Base-by-base conservation (phyloP, 2,888 invertebrate species). In the Drosophila phalerata region DNA sequence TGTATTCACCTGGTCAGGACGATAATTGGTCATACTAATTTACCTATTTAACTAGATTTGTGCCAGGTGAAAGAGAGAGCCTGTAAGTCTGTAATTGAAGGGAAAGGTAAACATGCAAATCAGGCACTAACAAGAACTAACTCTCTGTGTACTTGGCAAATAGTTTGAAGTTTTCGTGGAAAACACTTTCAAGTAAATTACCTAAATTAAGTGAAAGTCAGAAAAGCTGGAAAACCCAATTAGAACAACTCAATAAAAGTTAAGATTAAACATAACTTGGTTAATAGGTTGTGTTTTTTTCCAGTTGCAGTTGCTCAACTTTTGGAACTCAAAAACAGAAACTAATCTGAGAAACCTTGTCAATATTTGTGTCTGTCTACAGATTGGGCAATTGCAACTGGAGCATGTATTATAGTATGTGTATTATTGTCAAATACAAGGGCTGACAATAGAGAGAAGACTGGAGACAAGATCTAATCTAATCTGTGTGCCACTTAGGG, bases 11-110 rank as follows among this genome's bases (percentile, higher is more conserved):
- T 37, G 51, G 52, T 38, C 43, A 66, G 48, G 37, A 82, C 86
- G 65, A 85, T 85, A 89, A 85, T 85, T 88, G 84, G 68, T 34
- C 52, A 17, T 63, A 62, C 84, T 88, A 88, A 89, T 89, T 89
- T 83, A 73, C 69, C 84, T 70, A 79, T 79, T 89, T 82, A 85
- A 73, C 88, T 69, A 63, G 83, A 88, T 89, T 82, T 85, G 86
- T 57, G 10, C 10, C 13, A 9, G 8, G 8, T 10, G 4, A 13
- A 15, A 34, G 15, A 6, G 6, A 8, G 8, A 28, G 28, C 5
- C 6, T 28, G 28, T 25, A 25, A 25, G 25, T 3, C 3, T 25
- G 25, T 28, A 28, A 28, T 28, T 28, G 28, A 8, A 8, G 28
- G 42, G 28, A 13, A 32, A n/a, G 37, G 25, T 11, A 42, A 63